Evolutionary conservation across 92 coral and sea anemone species (phyloP), one percentile per base, ranked within the genome.

Genomic region (Zoanthus sociatus): DNA sequence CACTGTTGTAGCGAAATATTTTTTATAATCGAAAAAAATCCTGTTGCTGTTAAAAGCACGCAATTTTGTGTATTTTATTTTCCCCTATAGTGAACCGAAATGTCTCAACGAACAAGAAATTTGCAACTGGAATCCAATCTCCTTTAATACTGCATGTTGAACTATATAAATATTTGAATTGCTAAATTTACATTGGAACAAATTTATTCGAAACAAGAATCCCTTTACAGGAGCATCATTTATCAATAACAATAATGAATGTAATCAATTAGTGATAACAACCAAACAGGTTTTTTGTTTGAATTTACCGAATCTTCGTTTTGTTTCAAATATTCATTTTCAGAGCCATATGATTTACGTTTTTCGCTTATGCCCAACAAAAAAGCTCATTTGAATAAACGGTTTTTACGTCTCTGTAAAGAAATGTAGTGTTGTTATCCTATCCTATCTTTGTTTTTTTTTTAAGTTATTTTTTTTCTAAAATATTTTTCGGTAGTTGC

Each of bases 111-210:
- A 78, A 58, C 83, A 58, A 78, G 55, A 50, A 50, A n/a, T 7
- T 33, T 71, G 6, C 83, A 15, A 32, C 71, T 20, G 83, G 83
- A 7, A 70, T 9, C 33, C 72, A 48, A 7, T 55, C 48, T 61
- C 83, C 31, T 78, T 78, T 78, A 78, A 78, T 78, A 78, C 72
- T 78, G 30, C 83, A 78, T 78, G 83, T 16, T 33, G 6, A 37
- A 45, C 72, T 58, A 26, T 26, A 26, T 26, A 69, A 78, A 78
- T 63, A 78, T 58, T 56, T 78, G 15, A 30, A 51, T 37, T 37
- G 50, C 32, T 56, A 7, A 58, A 60, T 58, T 78, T 58, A 50
- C 71, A 78, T 78, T 78, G 60, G 70, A 56, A 32, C 14, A 3
- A 66, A 66, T 66, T 46, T 45, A 63, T 9, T 63, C 69, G 5